Conservation (phyloP, 2,113 vertebrate species). For the Trinectes maculatus region DNA sequence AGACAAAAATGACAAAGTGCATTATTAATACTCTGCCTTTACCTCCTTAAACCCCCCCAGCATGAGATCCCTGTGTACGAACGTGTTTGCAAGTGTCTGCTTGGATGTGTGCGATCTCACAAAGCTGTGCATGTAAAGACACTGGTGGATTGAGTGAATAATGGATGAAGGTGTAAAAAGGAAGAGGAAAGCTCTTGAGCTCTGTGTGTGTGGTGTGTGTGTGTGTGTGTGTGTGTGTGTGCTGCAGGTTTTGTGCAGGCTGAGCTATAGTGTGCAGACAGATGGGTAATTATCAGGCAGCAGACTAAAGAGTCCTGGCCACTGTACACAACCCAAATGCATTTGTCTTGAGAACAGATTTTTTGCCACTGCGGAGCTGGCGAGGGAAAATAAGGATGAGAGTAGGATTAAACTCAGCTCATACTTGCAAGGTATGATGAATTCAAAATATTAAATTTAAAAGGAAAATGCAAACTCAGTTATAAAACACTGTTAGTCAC, state of each 20-base stretch:
- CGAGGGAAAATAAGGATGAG: slow-evolving; percentile 30
- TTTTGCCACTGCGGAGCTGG: slow-evolving; percentile 16
- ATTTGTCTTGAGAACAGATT: slow-evolving; percentile 35
- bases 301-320: slow-evolving; percentile 43
- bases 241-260: slow-evolving; percentile 65
- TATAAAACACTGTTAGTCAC: too few relatives aligned
- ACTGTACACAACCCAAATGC: slow-evolving; percentile 53
- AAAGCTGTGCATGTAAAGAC: slow-evolving; percentile 63
- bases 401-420: slow-evolving; percentile 5
- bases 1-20: slow-evolving; percentile 43
- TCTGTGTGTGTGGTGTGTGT: slow-evolving; percentile 1
- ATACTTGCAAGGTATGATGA: slow-evolving; percentile 8
- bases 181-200: slow-evolving; percentile 67
- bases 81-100: slow-evolving; percentile 19
- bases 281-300: slow-evolving; percentile 75
- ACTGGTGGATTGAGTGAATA: slow-evolving; percentile 75
- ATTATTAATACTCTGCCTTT: slow-evolving; percentile 65
- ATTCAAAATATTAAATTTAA: background rate
- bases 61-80: slow-evolving; percentile 21
- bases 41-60: slow-evolving; percentile 41
- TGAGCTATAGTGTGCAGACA: slow-evolving; percentile 56
- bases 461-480: background rate
- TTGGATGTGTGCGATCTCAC: slow-evolving; percentile 31
- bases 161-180: slow-evolving; percentile 79
- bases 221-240: slow-evolving; percentile 32